These are phyloP conservation scores for Tinamus major DNA, from an alignment of 2,797 vertebrate genomes.

Conservation along the genomic window DNA sequence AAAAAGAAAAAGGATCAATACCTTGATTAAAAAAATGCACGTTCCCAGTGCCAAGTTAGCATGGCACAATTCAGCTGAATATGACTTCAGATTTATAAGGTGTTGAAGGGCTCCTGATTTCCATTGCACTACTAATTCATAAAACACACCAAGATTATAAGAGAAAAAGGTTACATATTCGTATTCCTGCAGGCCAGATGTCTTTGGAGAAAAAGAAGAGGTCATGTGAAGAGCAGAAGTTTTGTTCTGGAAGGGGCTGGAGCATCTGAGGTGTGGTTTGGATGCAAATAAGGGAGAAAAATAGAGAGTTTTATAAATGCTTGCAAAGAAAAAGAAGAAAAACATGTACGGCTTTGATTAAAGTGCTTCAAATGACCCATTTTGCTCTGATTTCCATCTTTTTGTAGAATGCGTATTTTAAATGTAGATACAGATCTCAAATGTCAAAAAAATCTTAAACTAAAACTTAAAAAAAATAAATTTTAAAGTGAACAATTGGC, in stretches of 20 bases:
- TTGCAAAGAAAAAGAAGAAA: neutral
- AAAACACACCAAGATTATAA: neutral
- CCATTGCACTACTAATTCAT: neutral
- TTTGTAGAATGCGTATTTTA: neutral
- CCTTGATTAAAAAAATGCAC: neutral
- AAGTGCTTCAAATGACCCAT: neutral
- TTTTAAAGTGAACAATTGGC: neutral
- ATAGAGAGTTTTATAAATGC: neutral
- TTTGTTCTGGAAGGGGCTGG: neutral
- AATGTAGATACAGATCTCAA: neutral
- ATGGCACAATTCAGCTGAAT: neutral
- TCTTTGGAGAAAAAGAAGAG: neutral
- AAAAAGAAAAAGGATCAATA: neutral
- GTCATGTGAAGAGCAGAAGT: neutral
- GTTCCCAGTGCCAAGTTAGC: rapidly evolving
- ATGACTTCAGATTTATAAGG: neutral
- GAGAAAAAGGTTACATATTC: neutral
- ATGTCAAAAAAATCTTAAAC: neutral
- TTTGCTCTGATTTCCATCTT: neutral
- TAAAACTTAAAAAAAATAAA: neutral
- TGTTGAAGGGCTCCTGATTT: neutral
- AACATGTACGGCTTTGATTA: neutral
- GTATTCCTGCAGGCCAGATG: constrained; percentile 24
- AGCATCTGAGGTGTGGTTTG: constrained; percentile 43
- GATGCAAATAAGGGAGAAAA: neutral